A percentile compares a stretch with the other conserved stretches of the same genome.
Conservation (phyloP, 2,797 vertebrate species). For the Oreortyx pictus region DNA sequence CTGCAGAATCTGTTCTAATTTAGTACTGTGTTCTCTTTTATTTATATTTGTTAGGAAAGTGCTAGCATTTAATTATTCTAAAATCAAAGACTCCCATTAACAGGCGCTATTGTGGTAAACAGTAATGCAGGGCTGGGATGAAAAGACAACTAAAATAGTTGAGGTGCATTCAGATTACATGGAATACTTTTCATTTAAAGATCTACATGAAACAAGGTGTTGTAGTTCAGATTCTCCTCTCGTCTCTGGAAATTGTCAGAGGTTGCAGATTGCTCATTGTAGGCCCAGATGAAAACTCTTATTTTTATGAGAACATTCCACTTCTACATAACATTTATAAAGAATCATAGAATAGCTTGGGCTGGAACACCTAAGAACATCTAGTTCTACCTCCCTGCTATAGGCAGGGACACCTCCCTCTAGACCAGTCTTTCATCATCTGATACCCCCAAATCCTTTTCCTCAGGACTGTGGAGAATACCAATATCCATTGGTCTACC, state of each 20-base stretch:
- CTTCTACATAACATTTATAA: background rate
- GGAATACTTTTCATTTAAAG: background rate
- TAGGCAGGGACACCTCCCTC: no score
- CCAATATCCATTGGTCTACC: background rate
- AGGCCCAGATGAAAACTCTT: background rate
- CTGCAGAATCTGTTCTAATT: conserved; percentile 38
- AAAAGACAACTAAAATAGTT: background rate
- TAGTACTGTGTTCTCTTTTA: background rate
- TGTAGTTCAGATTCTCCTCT: background rate
- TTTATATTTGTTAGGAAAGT: conserved; percentile 54
- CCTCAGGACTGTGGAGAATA: no score
- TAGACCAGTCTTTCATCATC: no score
- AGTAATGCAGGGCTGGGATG: background rate
- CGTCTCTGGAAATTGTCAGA: background rate
- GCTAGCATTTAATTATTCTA: conserved; percentile 52
- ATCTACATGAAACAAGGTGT: background rate
- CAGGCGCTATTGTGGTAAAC: background rate
- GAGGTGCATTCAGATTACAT: background rate
- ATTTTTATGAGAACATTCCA: background rate
- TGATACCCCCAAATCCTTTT: no score
- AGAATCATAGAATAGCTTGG: no score
- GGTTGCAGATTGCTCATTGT: background rate
- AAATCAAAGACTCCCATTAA: conserved; percentile 32
- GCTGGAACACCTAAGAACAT: no score
- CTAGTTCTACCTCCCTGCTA: no score